Conservation (phyloP, 1,140 invertebrate species). For the Augochlora pura region DNA sequence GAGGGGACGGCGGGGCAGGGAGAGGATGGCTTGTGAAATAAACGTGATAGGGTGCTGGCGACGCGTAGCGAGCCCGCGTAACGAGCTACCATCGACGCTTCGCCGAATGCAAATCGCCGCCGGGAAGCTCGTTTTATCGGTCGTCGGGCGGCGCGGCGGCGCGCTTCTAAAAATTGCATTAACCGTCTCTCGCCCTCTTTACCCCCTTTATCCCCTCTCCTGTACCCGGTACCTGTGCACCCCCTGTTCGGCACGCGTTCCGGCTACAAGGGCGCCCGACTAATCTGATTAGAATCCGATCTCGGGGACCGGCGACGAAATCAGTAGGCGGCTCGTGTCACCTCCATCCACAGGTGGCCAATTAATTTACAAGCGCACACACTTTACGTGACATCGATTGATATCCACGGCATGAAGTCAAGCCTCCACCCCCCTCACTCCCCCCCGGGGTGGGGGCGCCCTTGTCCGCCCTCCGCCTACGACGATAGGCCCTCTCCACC, state of each 20-base stretch:
- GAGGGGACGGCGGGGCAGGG: too few species aligned
- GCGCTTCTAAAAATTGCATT: slow-evolving; percentile 34
- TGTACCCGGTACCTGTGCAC: too few species aligned
- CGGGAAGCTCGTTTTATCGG: neutral
- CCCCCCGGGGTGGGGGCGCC: neutral
- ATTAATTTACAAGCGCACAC: slow-evolving; percentile 67
- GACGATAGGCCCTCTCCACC: slow-evolving; percentile 23
- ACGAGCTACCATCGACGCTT: too few species aligned
- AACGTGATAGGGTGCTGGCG: too few species aligned
- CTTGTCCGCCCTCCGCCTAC: slow-evolving; percentile 37
- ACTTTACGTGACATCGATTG: slow-evolving; percentile 66
- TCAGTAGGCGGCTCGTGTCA: slow-evolving; percentile 45
- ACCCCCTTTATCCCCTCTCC: too few species aligned
- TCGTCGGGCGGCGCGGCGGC: neutral
- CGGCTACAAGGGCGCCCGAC: slow-evolving; percentile 26
- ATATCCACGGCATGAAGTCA: slow-evolving; percentile 59
- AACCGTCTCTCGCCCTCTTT: neutral
- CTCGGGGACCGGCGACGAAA: slow-evolving; percentile 57
- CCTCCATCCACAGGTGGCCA: slow-evolving; percentile 65
- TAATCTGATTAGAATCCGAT: slow-evolving; percentile 66
- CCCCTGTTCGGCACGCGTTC: neutral
- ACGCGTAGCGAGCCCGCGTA: too few species aligned
- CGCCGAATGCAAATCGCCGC: slow-evolving; percentile 19
- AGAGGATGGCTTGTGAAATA: too few species aligned
- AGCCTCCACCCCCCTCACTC: slow-evolving; percentile 22